A percentile compares a stretch with the other conserved stretches of the same genome.
These are phyloP conservation scores for Lamellibrachia luymesi DNA, from an alignment of 1,140 invertebrate genomes.

Conservation along the genomic window DNA sequence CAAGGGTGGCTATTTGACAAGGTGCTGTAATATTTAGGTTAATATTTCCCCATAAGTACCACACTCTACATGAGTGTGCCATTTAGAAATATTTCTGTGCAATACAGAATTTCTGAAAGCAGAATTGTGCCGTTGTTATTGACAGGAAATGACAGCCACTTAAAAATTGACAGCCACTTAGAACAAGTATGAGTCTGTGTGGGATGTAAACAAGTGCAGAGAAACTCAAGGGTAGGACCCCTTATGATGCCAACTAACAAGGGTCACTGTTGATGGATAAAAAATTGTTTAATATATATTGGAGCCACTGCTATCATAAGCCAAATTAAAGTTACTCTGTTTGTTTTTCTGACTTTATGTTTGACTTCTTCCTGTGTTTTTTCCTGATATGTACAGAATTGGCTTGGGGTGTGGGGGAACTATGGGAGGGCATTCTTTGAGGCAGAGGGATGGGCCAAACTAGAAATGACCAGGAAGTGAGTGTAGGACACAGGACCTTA, in stretches of 20 bases:
- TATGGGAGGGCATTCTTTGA: no score
- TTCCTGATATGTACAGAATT: not conserved
- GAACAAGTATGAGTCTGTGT: not conserved
- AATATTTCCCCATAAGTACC: not conserved
- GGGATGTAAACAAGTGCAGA: not conserved
- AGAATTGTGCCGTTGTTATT: not conserved
- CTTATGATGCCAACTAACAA: not conserved
- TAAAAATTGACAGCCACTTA: not conserved
- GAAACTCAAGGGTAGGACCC: not conserved
- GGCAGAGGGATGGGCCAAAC: no score
- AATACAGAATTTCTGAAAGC: not conserved
- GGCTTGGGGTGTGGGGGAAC: no score
- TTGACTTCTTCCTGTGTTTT: no score
- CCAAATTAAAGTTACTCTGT: not conserved
- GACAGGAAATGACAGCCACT: not conserved
- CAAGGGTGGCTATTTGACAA: not conserved
- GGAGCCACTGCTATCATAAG: not conserved
- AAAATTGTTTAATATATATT: not conserved
- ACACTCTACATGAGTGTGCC: not conserved
- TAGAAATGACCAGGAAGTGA: not conserved
- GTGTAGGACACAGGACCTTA: not conserved
- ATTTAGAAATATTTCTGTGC: not conserved
- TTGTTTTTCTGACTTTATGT: not conserved
- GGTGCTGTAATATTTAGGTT: not conserved
- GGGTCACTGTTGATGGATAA: not conserved